Percentiles rank a stretch among this genome's conserved stretches.
phyloP scores from a whole-genome alignment of 2,888 invertebrate species.

The Lasioglossum calceatum region DNA sequence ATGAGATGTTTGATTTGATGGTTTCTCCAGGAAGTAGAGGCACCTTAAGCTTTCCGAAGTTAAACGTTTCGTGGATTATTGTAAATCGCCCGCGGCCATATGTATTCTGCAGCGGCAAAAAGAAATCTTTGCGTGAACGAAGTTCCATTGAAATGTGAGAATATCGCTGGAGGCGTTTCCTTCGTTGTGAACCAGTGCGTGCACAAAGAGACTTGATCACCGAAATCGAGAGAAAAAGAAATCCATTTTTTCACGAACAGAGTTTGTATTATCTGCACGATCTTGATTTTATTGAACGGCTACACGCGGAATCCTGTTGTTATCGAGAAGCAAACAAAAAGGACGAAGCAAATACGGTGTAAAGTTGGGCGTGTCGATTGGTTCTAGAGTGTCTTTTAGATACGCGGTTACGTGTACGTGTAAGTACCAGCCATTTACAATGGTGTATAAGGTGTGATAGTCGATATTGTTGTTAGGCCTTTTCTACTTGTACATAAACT shows the following conservation, averaged over 20 bases:
- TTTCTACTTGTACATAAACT: constrained; percentile 80
- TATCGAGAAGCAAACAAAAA: background rate
- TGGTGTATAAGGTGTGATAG: constrained; percentile 70
- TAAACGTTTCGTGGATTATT: background rate
- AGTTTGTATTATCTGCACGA: constrained; percentile 41
- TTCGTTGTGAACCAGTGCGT: background rate
- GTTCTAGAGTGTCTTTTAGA: constrained; percentile 41
- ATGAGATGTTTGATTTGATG: background rate
- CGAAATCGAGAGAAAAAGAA: background rate
- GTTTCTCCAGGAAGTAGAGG: background rate
- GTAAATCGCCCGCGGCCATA: background rate
- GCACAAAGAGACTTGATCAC: background rate
- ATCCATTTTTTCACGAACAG: constrained; percentile 35
- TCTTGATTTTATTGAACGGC: constrained; percentile 38
- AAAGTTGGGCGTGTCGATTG: constrained; percentile 19
- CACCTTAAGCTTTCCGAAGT: background rate
- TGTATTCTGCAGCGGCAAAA: background rate
- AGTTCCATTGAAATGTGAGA: constrained; percentile 2
- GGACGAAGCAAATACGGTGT: constrained; percentile 3
- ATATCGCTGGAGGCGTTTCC: background rate
- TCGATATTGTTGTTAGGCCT: constrained; percentile 75
- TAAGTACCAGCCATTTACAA: constrained; percentile 70
- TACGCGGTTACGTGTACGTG: constrained; percentile 55
- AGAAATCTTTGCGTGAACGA: background rate
- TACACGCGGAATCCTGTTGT: constrained; percentile 1